Percentiles rank a stretch among this genome's conserved stretches.
Conservation (phyloP, 2,888 invertebrate species). For the Sericinus montela region DNA sequence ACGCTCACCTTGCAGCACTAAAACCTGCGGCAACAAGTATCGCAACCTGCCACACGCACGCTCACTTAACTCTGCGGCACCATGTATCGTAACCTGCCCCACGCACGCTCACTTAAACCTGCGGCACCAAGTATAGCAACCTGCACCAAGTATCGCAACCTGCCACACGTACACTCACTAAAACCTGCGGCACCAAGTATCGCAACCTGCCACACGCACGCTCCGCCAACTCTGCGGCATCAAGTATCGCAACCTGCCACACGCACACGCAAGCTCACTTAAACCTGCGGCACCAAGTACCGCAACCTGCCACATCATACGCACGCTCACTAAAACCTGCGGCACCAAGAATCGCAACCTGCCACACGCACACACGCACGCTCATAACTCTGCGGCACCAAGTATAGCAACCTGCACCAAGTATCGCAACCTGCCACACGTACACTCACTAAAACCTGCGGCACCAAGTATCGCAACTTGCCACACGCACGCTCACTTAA, state of each 20-base stretch:
- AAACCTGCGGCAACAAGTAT: no score
- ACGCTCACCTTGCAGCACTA: slow-evolving; percentile 78
- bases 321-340: no score
- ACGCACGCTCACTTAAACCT: no score
- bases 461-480: slow-evolving; percentile 83
- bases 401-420: no score
- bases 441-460: no score
- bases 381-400: slow-evolving; percentile 79
- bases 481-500: slow-evolving; percentile 82
- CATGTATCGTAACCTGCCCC: slow-evolving; percentile 87
- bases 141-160: slow-evolving; percentile 81
- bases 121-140: slow-evolving; percentile 82
- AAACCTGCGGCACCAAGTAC: no score
- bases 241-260: slow-evolving; percentile 82
- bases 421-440: slow-evolving; percentile 82
- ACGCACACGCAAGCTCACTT: slow-evolving; percentile 82
- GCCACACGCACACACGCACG: slow-evolving; percentile 83
- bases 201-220: slow-evolving; percentile 85
- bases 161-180: no score
- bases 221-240: slow-evolving; percentile 70
- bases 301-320: slow-evolving; percentile 86
- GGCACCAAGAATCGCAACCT: slow-evolving; percentile 83
- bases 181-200: no score
- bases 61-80: slow-evolving; percentile 77
- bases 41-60: slow-evolving; percentile 85